Evolutionary conservation across 1,140 invertebrate genomes (phyloP), one percentile per base, ranked within the genome.

Genomic region (Papilio glaucus): DNA sequence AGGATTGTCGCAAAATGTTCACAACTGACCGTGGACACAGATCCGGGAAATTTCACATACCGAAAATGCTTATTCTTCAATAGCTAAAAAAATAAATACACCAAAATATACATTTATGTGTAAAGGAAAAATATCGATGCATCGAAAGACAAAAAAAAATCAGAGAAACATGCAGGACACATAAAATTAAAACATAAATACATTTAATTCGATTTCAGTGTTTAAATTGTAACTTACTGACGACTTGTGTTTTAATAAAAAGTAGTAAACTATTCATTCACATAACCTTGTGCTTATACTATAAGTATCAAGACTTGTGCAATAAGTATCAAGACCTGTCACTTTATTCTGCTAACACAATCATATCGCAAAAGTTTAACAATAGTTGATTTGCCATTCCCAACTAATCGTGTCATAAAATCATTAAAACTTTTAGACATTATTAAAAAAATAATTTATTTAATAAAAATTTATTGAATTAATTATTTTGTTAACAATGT

Each of bases 1-100:
- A 85, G 72, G 80, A 77, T 77, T 82, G 84, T 77, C 84, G 85
- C 86, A 86, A 88, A 84, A 87, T 82, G 73, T 82, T 86, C 78
- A 83, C 76, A 87, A 93, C 92, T 93, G 87, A 93, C 92, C 92
- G 91, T 93, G 39, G 88, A 84, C 71, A 91, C 84, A 57, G 91
- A 92, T 79, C 92, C 91, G 74, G 92, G 92, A 85, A 93, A 92
- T 92, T 92, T 91, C 87, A 93, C 90, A 92, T 93, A 93, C 85
- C 91, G 92, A 92, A 93, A 93, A 89, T 92, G 90, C 80, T 92
- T 93, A 90, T 93, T 93, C 90, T 90, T 92, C 90, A 92, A 90
- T 76, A 92, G 91, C 92, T 93, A 93, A 93, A 93, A 93, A 90
- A 90, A 90, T 84, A 93, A 91, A 91, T 88, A 90, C 87, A 90